A percentile compares a stretch with the other conserved stretches of the same genome.
Evolutionary conservation across 2,888 invertebrate genomes (phyloP).

Genomic region (Oegoconia quadripuncta): DNA sequence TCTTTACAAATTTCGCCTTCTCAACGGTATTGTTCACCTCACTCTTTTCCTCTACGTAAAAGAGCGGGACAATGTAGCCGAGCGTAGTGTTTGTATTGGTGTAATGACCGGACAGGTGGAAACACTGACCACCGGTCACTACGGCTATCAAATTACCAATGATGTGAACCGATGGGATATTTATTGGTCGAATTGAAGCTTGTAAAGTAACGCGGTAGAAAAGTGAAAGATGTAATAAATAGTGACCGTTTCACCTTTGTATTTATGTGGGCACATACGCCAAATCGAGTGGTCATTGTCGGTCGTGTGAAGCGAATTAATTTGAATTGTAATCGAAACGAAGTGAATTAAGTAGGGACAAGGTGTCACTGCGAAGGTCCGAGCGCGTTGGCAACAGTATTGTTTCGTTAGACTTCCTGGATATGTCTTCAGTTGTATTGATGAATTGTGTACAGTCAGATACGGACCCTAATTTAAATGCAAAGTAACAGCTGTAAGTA

Average conservation of each 20-base stretch:
- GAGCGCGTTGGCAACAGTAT: constrained; percentile 2
- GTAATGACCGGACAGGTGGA: constrained; percentile 53
- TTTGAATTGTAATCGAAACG: constrained; percentile 66
- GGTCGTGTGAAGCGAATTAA: constrained; percentile 61
- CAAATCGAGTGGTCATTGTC: constrained; percentile 49
- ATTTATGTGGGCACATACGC: constrained; percentile 18
- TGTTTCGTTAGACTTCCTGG: constrained; percentile 8
- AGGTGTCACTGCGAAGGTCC: constrained; percentile 55
- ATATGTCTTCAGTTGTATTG: too few species aligned
- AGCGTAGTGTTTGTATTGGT: constrained; percentile 27
- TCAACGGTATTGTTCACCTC: constrained; percentile 28
- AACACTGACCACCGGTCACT: constrained; percentile 67
- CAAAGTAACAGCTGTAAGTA: too few species aligned
- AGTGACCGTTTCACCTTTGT: constrained; percentile 41
- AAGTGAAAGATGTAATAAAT: constrained; percentile 27
- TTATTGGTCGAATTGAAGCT: constrained; percentile 45
- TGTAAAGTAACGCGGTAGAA: constrained; percentile 59
- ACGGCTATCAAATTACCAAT: constrained; percentile 59
- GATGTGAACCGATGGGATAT: constrained; percentile 56
- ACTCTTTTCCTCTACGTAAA: constrained; percentile 20
- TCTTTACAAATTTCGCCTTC: constrained; percentile 38
- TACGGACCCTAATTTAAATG: too few species aligned
- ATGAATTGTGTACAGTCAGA: too few species aligned
- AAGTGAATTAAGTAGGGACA: constrained; percentile 43
- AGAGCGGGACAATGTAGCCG: constrained; percentile 33